These are phyloP conservation scores for Andricus quercusramuli DNA, from an alignment of 2,888 invertebrate genomes.

Conservation along the genomic window DNA sequence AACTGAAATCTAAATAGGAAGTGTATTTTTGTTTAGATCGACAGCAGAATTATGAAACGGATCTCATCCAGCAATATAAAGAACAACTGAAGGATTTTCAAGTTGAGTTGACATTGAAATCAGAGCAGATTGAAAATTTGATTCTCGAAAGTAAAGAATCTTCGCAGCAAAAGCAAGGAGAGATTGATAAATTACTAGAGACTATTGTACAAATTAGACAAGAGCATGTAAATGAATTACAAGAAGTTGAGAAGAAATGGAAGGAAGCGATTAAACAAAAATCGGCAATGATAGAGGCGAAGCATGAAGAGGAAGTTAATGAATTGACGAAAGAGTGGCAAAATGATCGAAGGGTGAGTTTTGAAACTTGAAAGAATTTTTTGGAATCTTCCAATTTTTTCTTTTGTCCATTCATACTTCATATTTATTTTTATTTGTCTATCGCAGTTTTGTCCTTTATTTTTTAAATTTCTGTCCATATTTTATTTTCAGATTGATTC, in stretches of 20 bases:
- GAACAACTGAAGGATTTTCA: slow-evolving; percentile 75
- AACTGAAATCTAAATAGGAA: slow-evolving; percentile 10
- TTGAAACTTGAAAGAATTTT: not conserved
- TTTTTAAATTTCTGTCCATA: slow-evolving; percentile 39
- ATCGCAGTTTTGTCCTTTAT: slow-evolving; percentile 10
- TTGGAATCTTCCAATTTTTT: slow-evolving; percentile 11
- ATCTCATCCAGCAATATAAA: slow-evolving; percentile 72
- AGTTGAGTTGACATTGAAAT: slow-evolving; percentile 72
- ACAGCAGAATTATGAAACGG: slow-evolving; percentile 73
- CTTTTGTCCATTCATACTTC: slow-evolving; percentile 2
- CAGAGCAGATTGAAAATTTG: slow-evolving; percentile 71
- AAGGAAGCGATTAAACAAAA: slow-evolving; percentile 68
- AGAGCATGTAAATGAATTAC: slow-evolving; percentile 69
- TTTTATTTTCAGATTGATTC: slow-evolving; percentile 53
- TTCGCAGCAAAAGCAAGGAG: slow-evolving; percentile 63
- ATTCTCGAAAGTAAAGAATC: slow-evolving; percentile 66
- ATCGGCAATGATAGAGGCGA: slow-evolving; percentile 66
- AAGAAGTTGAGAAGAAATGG: slow-evolving; percentile 74
- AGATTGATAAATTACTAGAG: slow-evolving; percentile 63
- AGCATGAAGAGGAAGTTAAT: slow-evolving; percentile 70
- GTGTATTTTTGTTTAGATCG: slow-evolving; percentile 63
- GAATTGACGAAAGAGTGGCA: slow-evolving; percentile 77
- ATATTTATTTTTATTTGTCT: slow-evolving; percentile 7
- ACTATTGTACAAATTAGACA: slow-evolving; percentile 64
- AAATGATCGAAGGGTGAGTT: slow-evolving; percentile 74